Conservation (phyloP, 2,888 invertebrate species). For the Tenthredo livida region DNA sequence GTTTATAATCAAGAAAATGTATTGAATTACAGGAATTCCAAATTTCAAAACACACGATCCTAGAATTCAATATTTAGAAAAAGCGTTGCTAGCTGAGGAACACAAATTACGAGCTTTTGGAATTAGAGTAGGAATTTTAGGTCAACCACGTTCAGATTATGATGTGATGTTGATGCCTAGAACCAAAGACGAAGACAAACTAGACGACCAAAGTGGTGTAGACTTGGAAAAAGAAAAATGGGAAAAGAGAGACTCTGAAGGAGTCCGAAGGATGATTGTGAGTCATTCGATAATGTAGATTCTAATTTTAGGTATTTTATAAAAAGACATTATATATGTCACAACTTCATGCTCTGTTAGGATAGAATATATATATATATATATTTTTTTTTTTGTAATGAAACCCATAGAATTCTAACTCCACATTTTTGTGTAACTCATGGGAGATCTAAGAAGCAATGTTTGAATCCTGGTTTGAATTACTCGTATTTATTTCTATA, state of each 20-base stretch:
- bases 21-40: slow-evolving; percentile 73
- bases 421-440: slow-evolving; percentile 6
- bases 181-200: slow-evolving; percentile 76
- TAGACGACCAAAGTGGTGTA: slow-evolving; percentile 11
- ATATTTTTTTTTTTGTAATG: background rate
- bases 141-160: slow-evolving; percentile 80
- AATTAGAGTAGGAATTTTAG: slow-evolving; percentile 82
- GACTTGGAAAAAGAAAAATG: slow-evolving; percentile 55
- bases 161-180: slow-evolving; percentile 81
- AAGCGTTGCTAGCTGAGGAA: slow-evolving; percentile 81
- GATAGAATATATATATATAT: background rate
- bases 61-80: slow-evolving; percentile 80
- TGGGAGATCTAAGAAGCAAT: slow-evolving; percentile 22
- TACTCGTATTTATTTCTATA: slow-evolving; percentile 42
- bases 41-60: slow-evolving; percentile 74
- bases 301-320: background rate
- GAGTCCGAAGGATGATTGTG: slow-evolving; percentile 35
- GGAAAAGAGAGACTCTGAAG: slow-evolving; percentile 60
- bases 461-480: slow-evolving; percentile 38
- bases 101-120: slow-evolving; percentile 78
- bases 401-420: slow-evolving; percentile 50
- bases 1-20: slow-evolving; percentile 9
- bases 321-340: background rate
- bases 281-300: background rate
- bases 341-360: background rate